phyloP scores from a whole-genome alignment of 2,797 vertebrate species.

The Sebastes baramenuke region DNA sequence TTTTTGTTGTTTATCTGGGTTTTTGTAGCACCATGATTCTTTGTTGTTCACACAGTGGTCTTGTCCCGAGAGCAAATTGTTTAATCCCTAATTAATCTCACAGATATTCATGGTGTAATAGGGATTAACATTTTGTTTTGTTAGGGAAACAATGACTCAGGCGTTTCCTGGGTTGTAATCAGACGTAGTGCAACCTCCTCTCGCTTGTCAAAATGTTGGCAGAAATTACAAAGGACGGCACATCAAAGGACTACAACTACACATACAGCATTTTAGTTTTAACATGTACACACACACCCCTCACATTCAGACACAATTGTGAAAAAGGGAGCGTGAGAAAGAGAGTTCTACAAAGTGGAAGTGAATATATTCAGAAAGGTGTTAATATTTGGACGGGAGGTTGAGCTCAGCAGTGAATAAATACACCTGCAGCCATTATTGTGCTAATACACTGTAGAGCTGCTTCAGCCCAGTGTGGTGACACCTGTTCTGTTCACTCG shows the following conservation, averaged over 20 bases:
- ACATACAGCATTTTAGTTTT: conserved; percentile 33
- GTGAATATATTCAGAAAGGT: conserved; percentile 55
- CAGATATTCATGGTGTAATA: conserved; percentile 63
- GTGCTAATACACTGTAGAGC: conserved; percentile 57
- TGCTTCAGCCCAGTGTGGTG: conserved; percentile 17
- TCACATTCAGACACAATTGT: conserved; percentile 19
- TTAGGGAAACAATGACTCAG: conserved; percentile 68
- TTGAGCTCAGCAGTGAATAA: conserved; percentile 55
- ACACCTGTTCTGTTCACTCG: conserved; percentile 57
- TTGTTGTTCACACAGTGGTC: conserved; percentile 53
- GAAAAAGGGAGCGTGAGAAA: background rate
- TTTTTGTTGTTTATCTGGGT: conserved; percentile 47
- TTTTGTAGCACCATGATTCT: conserved; percentile 50
- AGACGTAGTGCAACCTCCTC: conserved; percentile 39
- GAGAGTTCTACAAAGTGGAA: conserved; percentile 31
- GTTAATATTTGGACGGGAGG: conserved; percentile 60
- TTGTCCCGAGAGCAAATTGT: conserved; percentile 56
- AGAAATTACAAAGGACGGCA: conserved; percentile 69
- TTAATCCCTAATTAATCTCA: conserved; percentile 75
- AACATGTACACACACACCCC: background rate
- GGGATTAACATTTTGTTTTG: conserved; percentile 78
- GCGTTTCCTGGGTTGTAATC: conserved; percentile 57
- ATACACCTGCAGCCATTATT: conserved; percentile 75
- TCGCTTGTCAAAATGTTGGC: conserved; percentile 68
- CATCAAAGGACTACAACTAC: conserved; percentile 72